Base-by-base conservation (phyloP, 2,797 vertebrate genomes). In the Protonibea diacanthus region DNA sequence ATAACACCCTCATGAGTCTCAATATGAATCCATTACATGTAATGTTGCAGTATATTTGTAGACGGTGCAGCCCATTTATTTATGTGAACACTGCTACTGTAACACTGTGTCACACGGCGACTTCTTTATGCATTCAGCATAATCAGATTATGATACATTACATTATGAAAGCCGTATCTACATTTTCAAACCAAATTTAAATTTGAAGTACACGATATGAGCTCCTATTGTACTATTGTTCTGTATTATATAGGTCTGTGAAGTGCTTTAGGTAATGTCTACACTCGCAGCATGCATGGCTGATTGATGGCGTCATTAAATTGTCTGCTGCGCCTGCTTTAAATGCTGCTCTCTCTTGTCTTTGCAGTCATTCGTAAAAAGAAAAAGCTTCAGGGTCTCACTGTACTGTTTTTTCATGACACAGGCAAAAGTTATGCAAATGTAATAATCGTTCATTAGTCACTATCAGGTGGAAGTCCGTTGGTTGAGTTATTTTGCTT, bases 221-320 rank as follows among this genome's bases (percentile, higher is more conserved):
- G 2, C 52, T 55, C 18, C 10, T 44, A 1, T 51, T 78, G 59
- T 20, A 57, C 18, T 2, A 20, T 29, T 59, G 44, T 71, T 21
- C 44, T 47, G n/a, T 21, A 10, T 69, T 63, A 38, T 20, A 33
- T 0, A 44, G 55, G 44, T 14, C 44, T 42, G 38, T 20, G 58
- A 58, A 63, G 48, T 33, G 55, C 66, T 73, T 58, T 14, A 65
- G 68, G 76, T 83, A 38, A 72, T 40, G 44, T 47, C 42, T 42
- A 23, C 68, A 57, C 55, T 42, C 40, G 29, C 58, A 29, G 67
- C 33, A 9, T 14, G 64, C 58, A 51, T 0, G 67, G 60, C 70
- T 85, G 74, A 88, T 83, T 56, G 76, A 87, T 84, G 69, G 65
- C 7, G 47, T 77, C 77, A 79, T 85, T 86, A 88, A 82, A 74